phyloP scores from a whole-genome alignment of 2,113 vertebrate species.

The Ameiurus melas region DNA sequence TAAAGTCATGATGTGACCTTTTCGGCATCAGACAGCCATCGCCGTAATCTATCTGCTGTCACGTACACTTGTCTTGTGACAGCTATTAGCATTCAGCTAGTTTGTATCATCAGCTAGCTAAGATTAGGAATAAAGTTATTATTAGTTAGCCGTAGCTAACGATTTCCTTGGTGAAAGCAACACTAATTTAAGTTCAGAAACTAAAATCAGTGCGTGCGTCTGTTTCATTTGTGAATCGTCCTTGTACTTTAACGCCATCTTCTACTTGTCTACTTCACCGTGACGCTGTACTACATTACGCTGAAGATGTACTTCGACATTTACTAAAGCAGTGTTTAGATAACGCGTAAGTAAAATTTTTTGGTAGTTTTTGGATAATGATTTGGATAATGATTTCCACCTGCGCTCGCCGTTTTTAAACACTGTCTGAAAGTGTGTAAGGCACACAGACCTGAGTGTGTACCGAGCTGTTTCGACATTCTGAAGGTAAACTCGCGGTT shows the following conservation, averaged over 20 bases:
- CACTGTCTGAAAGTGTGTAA: constrained; percentile 2
- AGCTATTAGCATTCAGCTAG: background rate
- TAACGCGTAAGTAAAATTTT: background rate
- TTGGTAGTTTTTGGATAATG: background rate
- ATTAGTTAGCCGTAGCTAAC: background rate
- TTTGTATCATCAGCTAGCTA: background rate
- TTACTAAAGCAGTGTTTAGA: background rate
- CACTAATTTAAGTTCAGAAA: background rate
- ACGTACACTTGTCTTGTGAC: background rate
- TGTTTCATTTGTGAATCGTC: background rate
- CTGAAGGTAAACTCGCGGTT: constrained; percentile 51
- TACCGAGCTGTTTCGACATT: constrained; percentile 63
- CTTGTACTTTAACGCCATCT: background rate
- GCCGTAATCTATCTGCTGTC: background rate
- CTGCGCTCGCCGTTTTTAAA: background rate
- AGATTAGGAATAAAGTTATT: background rate
- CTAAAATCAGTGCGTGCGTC: background rate
- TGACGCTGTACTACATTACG: too few relatives aligned
- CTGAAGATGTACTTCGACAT: background rate
- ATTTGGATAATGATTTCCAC: background rate
- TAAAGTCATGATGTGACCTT: background rate
- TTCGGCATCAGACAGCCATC: background rate
- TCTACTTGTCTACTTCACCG: background rate
- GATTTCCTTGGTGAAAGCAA: background rate
- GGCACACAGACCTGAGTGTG: constrained; percentile 19